phyloP scores from a whole-genome alignment of 2,113 vertebrate species.

The Ceyx margarethae region DNA sequence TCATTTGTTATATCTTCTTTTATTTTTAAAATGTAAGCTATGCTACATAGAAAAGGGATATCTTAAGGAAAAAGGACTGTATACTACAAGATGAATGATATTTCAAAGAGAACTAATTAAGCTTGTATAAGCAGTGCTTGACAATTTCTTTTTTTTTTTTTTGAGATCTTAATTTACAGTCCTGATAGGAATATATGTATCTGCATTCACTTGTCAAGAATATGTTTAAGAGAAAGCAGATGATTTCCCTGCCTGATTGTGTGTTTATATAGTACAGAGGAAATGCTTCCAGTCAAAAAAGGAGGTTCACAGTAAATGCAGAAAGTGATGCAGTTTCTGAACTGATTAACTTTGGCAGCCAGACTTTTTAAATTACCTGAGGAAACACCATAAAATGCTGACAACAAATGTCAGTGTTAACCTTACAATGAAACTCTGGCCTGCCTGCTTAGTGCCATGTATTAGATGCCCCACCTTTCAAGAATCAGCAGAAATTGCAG shows the following conservation, averaged over 20 bases:
- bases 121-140: background rate
- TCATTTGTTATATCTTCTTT: background rate
- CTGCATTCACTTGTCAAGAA: background rate
- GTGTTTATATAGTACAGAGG: background rate
- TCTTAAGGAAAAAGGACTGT: background rate
- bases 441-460: background rate
- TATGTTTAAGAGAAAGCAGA: background rate
- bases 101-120: background rate
- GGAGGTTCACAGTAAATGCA: background rate
- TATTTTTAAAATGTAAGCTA: background rate
- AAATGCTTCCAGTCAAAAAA: background rate
- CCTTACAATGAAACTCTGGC: background rate
- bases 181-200: background rate
- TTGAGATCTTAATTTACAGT: background rate
- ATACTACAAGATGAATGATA: background rate
- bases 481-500: background rate
- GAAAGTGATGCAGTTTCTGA: background rate
- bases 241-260: background rate
- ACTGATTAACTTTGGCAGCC: background rate
- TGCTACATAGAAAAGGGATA: background rate
- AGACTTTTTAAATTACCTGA: background rate
- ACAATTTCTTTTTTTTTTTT: background rate
- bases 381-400: background rate
- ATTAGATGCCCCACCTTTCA: background rate
- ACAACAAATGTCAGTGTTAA: background rate